Base-by-base conservation (phyloP, 2,797 vertebrate genomes). In the Xerus rutilus region DNA sequence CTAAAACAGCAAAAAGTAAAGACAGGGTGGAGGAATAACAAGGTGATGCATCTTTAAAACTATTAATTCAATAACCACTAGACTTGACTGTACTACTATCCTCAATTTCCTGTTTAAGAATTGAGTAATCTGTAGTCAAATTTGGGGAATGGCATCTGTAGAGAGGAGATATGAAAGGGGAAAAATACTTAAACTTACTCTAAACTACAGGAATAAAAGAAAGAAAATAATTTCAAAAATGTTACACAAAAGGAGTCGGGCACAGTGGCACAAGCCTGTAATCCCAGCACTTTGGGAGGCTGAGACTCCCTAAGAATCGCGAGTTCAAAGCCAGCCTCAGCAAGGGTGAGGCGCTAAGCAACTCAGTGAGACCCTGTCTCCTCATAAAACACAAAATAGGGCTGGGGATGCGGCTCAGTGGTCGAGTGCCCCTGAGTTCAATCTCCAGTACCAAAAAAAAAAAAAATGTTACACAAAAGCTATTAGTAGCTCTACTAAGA, bases 61-160 rank as follows among this genome's bases (percentile, higher is more conserved):
- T 67, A 84, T 82, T 47, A 78, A 45, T 76, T 78, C 59, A 94
- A 39, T 1, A 84, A 82, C 65, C 47, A 47, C 65, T 35, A 32
- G 49, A 74, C 82, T 73, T 84, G 72, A 70, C 79, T 39, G 14
- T 43, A 70, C 45, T 89, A 88, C 79, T 25, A 49, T 57, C 28
- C 43, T 90, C 82, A 78, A 35, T 39, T 86, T 93, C 91, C 78
- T 81, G 39, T 93, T 94, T 89, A 85, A 84, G 86, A 89, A 79
- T 35, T 35, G 89, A 89, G 23, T 74, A 70, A 74, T 70, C 77
- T 76, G 15, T 52, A 59, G n/a, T 64, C 64, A 78, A 72, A 85
- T 59, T 84, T 92, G 7, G 39, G 72, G 47, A 95, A 62, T n/a
- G 65, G 13, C 20, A 79, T 92, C 49, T 94, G 10, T 32, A 79